Base-by-base conservation (phyloP, 2,113 vertebrate genomes). In the Eretmodus cyanostictus region DNA sequence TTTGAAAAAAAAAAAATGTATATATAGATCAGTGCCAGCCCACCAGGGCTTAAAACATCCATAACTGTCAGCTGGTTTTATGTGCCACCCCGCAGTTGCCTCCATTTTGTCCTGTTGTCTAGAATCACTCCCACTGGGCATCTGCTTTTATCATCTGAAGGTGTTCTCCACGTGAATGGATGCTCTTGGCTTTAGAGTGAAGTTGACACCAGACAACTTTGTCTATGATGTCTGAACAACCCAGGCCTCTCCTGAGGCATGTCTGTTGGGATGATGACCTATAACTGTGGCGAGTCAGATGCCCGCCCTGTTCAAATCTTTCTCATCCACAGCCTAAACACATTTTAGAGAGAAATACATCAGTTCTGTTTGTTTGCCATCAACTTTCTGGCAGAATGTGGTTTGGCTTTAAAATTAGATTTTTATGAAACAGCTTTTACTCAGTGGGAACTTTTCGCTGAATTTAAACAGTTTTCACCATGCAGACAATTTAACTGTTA, bases 1-100 rank as follows among this genome's bases (percentile, higher is more conserved):
- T 40, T 22, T 7, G 12, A 29, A 36, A 54, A 29, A 51, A 51
- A 17, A 29, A 24, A 45, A 27, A 63, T 8, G 6, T 66, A 66
- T 38, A 45, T 29, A 80, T 59, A 57, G 42, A 49, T 49, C 29
- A 79, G 40, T 79, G 19, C 34, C 22, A 49, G 9, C 51, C 38
- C 53, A 83, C 38, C 29, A 40, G 49, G 36, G 38, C 71, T 42
- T 55, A 68, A 80, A 80, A 9, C 76, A 81, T 86, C 45, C 9
- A 8, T 81, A 82, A 73, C 79, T 76, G 68, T 63, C 80, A 81
- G 5, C 12, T 31, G 54, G 29, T 73, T 73, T 89, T 84, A 87
- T 82, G 36, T 51, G 57, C 24, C 55, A 17, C 31, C 27, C 12
- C 5, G 9, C 63, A n/a, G 57, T 87, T 3, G 11, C 22, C 2